A percentile compares a stretch with the other conserved stretches of the same genome.
These are phyloP conservation scores for Acanthochromis polyacanthus DNA, from an alignment of 2,113 vertebrate species.

Conservation along the genomic window DNA sequence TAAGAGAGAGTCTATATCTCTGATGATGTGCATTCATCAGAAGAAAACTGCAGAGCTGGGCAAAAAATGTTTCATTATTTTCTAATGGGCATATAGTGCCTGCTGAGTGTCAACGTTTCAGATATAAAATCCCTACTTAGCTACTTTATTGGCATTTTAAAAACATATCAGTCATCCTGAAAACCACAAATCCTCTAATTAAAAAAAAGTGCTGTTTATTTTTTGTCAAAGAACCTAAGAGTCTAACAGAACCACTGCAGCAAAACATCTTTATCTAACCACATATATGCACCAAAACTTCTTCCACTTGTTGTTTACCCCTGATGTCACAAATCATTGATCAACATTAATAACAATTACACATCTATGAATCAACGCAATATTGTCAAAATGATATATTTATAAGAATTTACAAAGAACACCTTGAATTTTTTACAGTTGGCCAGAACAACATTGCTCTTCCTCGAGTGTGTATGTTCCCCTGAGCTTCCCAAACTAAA, in stretches of 20 bases:
- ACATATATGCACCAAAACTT: too few relatives aligned
- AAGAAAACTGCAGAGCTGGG: constrained; percentile 69
- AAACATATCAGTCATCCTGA: too few relatives aligned
- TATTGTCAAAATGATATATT: constrained; percentile 75
- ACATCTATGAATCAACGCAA: constrained; percentile 52
- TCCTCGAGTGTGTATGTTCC: constrained; percentile 18
- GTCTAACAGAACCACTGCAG: too few relatives aligned
- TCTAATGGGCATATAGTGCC: constrained; percentile 26
- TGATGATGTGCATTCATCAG: constrained; percentile 71
- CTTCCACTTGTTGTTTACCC: too few relatives aligned
- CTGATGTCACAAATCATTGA: neutral
- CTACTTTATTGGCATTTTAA: constrained; percentile 5
- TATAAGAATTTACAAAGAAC: constrained; percentile 80
- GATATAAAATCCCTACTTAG: neutral
- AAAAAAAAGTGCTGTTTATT: too few relatives aligned
- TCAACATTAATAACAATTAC: constrained; percentile 46
- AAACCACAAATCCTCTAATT: too few relatives aligned
- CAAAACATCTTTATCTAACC: too few relatives aligned
- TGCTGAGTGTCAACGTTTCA: constrained; percentile 34
- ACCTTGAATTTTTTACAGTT: constrained; percentile 66
- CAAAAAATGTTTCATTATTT: constrained; percentile 61
- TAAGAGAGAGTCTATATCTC: constrained; percentile 68
- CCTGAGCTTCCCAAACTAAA: neutral
- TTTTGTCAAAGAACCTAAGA: too few relatives aligned
- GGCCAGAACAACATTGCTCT: constrained; percentile 22